These are phyloP conservation scores for Chelonoidis abingdonii DNA, from an alignment of 2,113 vertebrate genomes.

Conservation along the genomic window DNA sequence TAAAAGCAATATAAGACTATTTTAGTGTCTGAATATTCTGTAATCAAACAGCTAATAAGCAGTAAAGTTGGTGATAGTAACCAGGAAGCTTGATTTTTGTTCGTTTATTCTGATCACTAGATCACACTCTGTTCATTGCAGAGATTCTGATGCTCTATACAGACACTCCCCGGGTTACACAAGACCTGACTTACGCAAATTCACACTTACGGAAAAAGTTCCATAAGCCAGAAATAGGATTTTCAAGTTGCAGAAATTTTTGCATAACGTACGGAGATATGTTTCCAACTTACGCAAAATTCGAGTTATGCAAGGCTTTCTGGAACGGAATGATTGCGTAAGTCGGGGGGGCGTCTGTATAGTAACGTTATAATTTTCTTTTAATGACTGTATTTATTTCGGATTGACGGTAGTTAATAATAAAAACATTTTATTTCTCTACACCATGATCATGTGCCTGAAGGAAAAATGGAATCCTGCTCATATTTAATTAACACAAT, in stretches of 20 bases:
- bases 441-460: background rate
- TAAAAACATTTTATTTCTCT: background rate
- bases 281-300: no score
- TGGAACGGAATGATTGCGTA: no score
- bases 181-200: no score
- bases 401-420: rapidly evolving
- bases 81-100: background rate
- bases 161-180: no score
- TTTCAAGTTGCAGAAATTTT: no score
- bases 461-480: background rate
- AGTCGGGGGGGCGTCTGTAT: background rate
- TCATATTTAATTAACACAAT: slow-evolving; percentile 30
- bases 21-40: background rate
- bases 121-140: background rate
- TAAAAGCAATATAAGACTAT: background rate
- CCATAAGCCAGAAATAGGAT: no score
- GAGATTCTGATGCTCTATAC: background rate
- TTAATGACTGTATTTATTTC: background rate
- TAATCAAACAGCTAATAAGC: background rate
- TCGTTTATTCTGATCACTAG: background rate
- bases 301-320: no score
- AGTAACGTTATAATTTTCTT: background rate
- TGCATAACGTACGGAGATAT: no score
- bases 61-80: background rate
- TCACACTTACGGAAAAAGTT: no score